These are phyloP conservation scores for Deroplatys truncata DNA, from an alignment of 2,888 invertebrate genomes.

Conservation along the genomic window DNA sequence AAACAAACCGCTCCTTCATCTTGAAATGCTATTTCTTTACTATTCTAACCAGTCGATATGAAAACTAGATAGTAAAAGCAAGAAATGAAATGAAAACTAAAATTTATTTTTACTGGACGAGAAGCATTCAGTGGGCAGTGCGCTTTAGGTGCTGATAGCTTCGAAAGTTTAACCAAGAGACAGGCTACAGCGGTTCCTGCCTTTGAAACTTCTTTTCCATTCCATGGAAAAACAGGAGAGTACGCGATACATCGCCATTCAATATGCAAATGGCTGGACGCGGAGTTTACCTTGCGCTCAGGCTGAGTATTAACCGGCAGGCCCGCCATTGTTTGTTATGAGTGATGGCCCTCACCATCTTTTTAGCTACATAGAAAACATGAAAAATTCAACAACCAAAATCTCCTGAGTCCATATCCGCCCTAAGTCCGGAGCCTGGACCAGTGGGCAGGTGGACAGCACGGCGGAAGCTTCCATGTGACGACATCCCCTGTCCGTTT, in stretches of 20 bases:
- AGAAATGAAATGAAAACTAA: neutral
- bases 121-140: neutral
- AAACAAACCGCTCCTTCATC: too few species aligned
- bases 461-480: neutral
- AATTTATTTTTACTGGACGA: neutral
- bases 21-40: too few species aligned
- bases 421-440: neutral
- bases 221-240: neutral
- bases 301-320: neutral
- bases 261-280: neutral
- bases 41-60: too few species aligned
- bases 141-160: neutral
- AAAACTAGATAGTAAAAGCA: too few species aligned
- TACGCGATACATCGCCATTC: neutral
- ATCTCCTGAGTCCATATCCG: neutral
- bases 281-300: neutral
- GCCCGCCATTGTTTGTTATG: neutral
- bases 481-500: neutral
- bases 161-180: neutral
- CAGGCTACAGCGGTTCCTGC: neutral
- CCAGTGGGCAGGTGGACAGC: neutral
- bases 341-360: neutral
- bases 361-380: neutral
- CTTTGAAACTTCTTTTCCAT: neutral
- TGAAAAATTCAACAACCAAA: slow-evolving; percentile 7